Conservation (phyloP, 1,140 invertebrate genomes). For the Danaus melanippus region DNA sequence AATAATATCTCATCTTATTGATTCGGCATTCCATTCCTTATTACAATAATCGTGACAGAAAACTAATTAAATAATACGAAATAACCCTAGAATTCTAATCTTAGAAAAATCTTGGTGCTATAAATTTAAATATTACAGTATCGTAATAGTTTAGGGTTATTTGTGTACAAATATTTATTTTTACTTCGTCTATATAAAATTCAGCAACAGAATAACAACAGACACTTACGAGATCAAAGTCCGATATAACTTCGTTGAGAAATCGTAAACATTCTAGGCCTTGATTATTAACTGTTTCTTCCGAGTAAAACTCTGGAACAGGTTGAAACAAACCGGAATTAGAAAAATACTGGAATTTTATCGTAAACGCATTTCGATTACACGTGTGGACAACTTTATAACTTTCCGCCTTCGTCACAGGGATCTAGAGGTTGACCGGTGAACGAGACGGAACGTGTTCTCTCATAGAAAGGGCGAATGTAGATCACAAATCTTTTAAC, state of each 20-base stretch:
- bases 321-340: slow-evolving; percentile 24
- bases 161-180: too few species aligned
- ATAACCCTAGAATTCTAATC: too few species aligned
- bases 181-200: not conserved
- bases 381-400: slow-evolving; percentile 12
- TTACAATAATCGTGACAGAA: too few species aligned
- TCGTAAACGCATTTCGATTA: slow-evolving; percentile 6
- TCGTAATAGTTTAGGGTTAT: too few species aligned
- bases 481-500: too few species aligned
- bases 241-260: slow-evolving; percentile 97
- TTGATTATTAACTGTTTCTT: slow-evolving; percentile 96
- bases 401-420: slow-evolving; percentile 7
- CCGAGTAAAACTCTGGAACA: slow-evolving; percentile 91
- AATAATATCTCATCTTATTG: too few species aligned
- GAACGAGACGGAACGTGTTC: not conserved
- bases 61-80: too few species aligned
- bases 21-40: too few species aligned
- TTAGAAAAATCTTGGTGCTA: too few species aligned
- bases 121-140: too few species aligned
- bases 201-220: slow-evolving; percentile 21
- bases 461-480: too few species aligned
- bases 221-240: slow-evolving; percentile 92
- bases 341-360: slow-evolving; percentile 17
- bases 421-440: not conserved
- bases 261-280: slow-evolving; percentile 96